These are phyloP conservation scores for Danio aesculapii DNA, from an alignment of 2,797 vertebrate species.

Conservation along the genomic window DNA sequence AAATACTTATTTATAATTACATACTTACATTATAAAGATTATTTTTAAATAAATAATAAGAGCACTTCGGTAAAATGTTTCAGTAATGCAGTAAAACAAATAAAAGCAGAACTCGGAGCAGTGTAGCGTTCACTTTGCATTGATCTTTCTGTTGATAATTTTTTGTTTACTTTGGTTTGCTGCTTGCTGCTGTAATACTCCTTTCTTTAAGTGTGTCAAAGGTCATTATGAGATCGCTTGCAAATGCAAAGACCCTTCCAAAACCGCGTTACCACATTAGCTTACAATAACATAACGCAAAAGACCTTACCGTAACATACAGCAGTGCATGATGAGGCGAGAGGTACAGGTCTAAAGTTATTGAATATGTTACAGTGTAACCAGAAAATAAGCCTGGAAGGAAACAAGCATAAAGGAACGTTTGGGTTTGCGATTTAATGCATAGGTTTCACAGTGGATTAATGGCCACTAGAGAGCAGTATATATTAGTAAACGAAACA, in stretches of 20 bases:
- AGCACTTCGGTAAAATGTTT: too few species aligned
- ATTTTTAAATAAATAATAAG: too few species aligned
- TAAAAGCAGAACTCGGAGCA: too few species aligned
- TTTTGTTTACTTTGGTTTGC: background rate
- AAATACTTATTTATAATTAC: too few species aligned
- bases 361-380: slow-evolving; percentile 17
- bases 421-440: background rate
- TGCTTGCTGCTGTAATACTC: background rate
- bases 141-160: background rate
- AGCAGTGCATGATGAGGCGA: slow-evolving; percentile 67
- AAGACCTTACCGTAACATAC: slow-evolving; percentile 68
- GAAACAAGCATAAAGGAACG: slow-evolving; percentile 42
- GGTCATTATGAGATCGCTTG: slow-evolving; percentile 23
- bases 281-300: background rate
- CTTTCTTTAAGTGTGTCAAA: slow-evolving; percentile 29
- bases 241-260: background rate
- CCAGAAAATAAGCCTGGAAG: slow-evolving; percentile 47
- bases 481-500: background rate
- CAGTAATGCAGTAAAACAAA: too few species aligned
- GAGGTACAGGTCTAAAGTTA: background rate
- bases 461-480: slow-evolving; percentile 20
- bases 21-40: too few species aligned
- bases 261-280: background rate
- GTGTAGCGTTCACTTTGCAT: background rate
- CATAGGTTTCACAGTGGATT: background rate